Evolutionary conservation across 2,797 vertebrate genomes (phyloP).

Genomic region (Myripristis murdjan): DNA sequence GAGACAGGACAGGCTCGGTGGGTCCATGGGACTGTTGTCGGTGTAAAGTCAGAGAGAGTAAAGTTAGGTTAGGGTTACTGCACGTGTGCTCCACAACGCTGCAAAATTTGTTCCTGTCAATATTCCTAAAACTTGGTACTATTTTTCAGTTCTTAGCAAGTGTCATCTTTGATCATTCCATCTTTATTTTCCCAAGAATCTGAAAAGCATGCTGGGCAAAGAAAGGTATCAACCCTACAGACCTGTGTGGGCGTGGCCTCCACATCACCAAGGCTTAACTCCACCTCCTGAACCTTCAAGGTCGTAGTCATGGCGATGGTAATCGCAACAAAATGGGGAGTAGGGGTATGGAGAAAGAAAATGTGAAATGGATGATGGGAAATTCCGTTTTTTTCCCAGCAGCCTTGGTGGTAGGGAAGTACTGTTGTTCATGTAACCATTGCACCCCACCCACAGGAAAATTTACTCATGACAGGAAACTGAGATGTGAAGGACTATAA

Average conservation of each 20-base stretch:
- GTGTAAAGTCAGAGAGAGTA: constrained; percentile 65
- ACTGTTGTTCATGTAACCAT: constrained; percentile 38
- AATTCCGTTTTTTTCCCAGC: constrained; percentile 65
- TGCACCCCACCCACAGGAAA: constrained; percentile 14
- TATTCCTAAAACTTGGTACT: background rate
- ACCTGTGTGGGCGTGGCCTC: constrained; percentile 84
- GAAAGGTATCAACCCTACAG: constrained; percentile 81
- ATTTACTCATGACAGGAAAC: constrained; percentile 16
- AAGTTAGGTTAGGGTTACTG: constrained; percentile 69
- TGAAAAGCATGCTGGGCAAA: constrained; percentile 71
- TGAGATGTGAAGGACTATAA: background rate
- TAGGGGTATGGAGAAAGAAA: constrained; percentile 69
- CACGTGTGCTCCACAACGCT: background rate
- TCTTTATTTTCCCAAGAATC: constrained; percentile 8
- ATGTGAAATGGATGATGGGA: constrained; percentile 89
- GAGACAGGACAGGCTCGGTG: constrained; percentile 59
- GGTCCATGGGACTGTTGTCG: constrained; percentile 68
- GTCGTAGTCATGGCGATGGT: constrained; percentile 77
- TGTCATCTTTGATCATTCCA: background rate
- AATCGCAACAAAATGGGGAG: constrained; percentile 80
- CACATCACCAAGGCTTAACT: constrained; percentile 76
- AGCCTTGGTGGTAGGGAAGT: constrained; percentile 18
- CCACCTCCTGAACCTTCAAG: constrained; percentile 87
- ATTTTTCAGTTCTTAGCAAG: background rate
- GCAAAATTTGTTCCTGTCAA: constrained; percentile 16